Conservation (phyloP, 2,888 invertebrate genomes). For the Oligia strigilis region DNA sequence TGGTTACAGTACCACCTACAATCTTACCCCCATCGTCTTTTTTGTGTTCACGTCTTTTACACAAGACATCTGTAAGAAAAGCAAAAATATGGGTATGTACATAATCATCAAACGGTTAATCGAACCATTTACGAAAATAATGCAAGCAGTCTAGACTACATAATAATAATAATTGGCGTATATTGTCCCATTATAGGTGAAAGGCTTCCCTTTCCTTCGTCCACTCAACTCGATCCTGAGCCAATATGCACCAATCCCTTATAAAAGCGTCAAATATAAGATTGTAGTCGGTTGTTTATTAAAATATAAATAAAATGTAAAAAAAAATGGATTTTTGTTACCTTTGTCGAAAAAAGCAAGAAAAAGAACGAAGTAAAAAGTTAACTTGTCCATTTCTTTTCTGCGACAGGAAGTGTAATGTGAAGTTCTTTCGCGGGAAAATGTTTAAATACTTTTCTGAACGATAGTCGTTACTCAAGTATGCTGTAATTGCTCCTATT, state of each 20-base stretch:
- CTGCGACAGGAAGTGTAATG: conserved; percentile 50
- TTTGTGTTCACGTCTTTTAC: conserved; percentile 68
- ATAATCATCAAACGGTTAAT: neutral
- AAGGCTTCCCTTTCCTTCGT: neutral
- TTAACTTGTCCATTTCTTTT: conserved; percentile 67
- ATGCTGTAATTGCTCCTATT: conserved; percentile 31
- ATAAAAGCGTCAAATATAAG: neutral
- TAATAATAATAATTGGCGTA: neutral
- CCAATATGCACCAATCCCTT: neutral
- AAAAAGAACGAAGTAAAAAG: conserved; percentile 50
- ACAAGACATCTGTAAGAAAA: conserved; percentile 72
- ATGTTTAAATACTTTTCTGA: conserved; percentile 69
- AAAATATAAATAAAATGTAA: neutral
- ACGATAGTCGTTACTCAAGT: conserved; percentile 6
- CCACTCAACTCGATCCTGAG: neutral
- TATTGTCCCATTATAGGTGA: neutral
- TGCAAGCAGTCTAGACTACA: neutral
- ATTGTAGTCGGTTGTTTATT: neutral
- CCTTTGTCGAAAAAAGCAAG: conserved; percentile 57
- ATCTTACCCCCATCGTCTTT: conserved; percentile 75
- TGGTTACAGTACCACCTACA: conserved; percentile 83
- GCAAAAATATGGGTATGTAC: no score
- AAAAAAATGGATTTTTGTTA: conserved; percentile 22
- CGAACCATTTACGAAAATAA: neutral
- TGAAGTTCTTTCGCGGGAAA: conserved; percentile 52